Base-by-base conservation (phyloP, 1,140 invertebrate species). In the Tyrophagus putrescentiae region DNA sequence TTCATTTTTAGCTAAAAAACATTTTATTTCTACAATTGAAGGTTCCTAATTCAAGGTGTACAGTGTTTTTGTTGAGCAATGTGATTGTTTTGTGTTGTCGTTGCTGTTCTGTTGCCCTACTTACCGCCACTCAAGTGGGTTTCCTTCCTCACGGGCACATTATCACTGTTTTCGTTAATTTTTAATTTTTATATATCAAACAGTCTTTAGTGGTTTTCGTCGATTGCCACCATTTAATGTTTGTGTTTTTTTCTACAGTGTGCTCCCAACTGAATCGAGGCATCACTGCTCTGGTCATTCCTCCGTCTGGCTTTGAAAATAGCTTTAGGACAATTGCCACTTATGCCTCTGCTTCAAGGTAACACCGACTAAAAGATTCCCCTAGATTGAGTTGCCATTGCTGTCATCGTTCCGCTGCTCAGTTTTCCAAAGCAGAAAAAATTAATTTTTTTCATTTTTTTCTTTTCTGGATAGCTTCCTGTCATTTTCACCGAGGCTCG, bases 241-340 rank as follows among this genome's bases (percentile, higher is more conserved):
- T 11, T 60, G 57, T 65, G 64, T 56, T 57, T 63, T 64, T 54
- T 44, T 67, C 84, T 82, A 34, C 81, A 95, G 90, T 94, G 68
- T 94, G 90, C 72, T 82, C 80, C 70, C 87, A 92, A 70, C 87
- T 95, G 72, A 83, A 84, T 27, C 78, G 87, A 64, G 88, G 88
- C 21, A 87, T 92, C 52, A 85, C 84, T 68, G 83, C 87, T 3
- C 85, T 96, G 80, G 73, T 95, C 67, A 90, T 88, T 0, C 84
- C 87, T 4, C 87, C 93, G 9, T 85, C 85, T 64, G 84, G 87
- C 5, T 87, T 92, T 66, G 90, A 27, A 7, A 54, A 31, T 54
- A 54, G 52, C 28, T 27, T 27, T 32, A 13, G 25, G 25, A 54
- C 52, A 54, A 27, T 54, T 7, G 27, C 25, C 16, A 27, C 52